Conservation (phyloP, 2,113 vertebrate species). For the Alexandromys fortis region DNA sequence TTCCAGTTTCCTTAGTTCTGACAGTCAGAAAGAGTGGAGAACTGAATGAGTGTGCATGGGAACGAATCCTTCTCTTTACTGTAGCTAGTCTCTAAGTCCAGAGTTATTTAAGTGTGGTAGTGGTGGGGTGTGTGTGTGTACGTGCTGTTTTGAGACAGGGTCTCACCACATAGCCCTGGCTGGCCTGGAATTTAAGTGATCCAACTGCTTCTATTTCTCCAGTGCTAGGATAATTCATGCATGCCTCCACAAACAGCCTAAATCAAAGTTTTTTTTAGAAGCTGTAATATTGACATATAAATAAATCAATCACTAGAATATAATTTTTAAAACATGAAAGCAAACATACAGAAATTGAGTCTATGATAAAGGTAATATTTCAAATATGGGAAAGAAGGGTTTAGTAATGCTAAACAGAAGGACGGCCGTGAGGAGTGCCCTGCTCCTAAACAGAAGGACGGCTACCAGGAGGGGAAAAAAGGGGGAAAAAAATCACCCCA, state of each 20-base stretch:
- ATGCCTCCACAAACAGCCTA: neutral
- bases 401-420: neutral
- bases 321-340: neutral
- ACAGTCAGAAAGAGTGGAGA: neutral
- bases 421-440: neutral
- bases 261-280: neutral
- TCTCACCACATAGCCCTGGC: neutral
- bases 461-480: neutral
- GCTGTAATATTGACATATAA: neutral
- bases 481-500: neutral
- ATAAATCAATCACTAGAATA: neutral
- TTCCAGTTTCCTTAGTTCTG: neutral
- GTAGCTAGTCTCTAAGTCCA: slow-evolving; percentile 42
- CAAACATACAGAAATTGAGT: neutral
- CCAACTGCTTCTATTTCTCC: neutral
- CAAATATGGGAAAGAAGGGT: slow-evolving; percentile 19
- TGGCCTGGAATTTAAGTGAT: neutral
- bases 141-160: neutral
- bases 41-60: neutral
- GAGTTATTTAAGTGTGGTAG: neutral
- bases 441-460: neutral
- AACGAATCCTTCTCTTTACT: slow-evolving; percentile 3
- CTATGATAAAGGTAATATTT: neutral
- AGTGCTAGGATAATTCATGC: neutral
- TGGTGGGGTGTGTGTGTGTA: too few relatives aligned